Evolutionary conservation across 1,140 invertebrate species (phyloP).

Genomic region (Amyelois transitella): DNA sequence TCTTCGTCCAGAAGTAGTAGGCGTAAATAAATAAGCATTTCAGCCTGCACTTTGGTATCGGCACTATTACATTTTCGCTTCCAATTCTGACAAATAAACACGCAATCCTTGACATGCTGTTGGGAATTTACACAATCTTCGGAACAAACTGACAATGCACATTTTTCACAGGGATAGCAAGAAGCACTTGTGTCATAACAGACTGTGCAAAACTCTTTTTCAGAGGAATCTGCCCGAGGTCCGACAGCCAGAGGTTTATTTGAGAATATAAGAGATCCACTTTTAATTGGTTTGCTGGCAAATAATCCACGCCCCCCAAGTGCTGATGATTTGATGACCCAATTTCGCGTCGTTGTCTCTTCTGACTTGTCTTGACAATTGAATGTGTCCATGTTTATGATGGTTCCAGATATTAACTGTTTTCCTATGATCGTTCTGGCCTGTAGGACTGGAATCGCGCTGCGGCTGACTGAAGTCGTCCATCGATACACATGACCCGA

Average conservation of each 20-base stretch:
- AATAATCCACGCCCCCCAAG: conserved; percentile 81
- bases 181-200: conserved; percentile 71
- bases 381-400: not conserved
- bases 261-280: conserved; percentile 79
- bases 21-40: conserved; percentile 75
- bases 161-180: conserved; percentile 69
- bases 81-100: conserved; percentile 68
- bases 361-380: not conserved
- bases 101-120: conserved; percentile 75
- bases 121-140: conserved; percentile 67
- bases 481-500: conserved; percentile 45
- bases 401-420: not conserved
- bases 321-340: conserved; percentile 69
- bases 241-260: conserved; percentile 80
- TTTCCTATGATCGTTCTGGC: not conserved
- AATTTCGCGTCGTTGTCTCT: conserved; percentile 10
- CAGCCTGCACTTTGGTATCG: conserved; percentile 49
- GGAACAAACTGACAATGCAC: conserved; percentile 76
- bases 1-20: conserved; percentile 72
- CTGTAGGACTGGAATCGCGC: conserved; percentile 22
- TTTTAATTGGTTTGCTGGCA: conserved; percentile 75
- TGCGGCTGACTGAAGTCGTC: conserved; percentile 45
- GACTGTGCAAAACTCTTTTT: conserved; percentile 65
- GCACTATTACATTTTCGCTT: conserved; percentile 49
- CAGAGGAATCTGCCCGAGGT: conserved; percentile 64